Conservation (phyloP, 2,797 vertebrate species). For the Arctocebus calabarensis region DNA sequence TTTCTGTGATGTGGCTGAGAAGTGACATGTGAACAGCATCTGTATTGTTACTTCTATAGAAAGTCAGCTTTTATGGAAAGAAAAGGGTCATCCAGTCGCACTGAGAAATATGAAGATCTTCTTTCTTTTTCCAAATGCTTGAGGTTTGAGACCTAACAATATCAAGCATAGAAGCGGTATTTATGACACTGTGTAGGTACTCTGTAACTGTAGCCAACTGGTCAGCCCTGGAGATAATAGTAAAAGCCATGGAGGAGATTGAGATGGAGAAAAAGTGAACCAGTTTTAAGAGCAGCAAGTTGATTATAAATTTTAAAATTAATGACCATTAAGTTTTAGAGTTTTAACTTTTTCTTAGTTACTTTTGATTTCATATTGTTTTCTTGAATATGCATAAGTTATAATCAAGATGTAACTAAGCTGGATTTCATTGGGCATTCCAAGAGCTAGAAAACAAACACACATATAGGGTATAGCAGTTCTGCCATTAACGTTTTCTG, state of each 20-base stretch:
- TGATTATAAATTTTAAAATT: not conserved
- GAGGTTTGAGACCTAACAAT: not conserved
- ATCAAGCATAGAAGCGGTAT: not conserved
- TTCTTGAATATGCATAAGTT: not conserved
- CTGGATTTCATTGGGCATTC: not conserved
- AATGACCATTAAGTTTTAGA: not conserved
- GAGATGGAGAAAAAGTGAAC: accelerated
- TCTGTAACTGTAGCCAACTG: not conserved
- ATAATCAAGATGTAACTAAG: conserved; percentile 12
- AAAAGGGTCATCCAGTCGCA: not conserved
- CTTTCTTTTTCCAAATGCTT: not conserved
- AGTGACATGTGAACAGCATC: not conserved
- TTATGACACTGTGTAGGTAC: not conserved
- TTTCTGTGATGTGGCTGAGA: not conserved
- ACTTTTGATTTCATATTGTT: not conserved
- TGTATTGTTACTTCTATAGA: not conserved
- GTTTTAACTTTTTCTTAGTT: not conserved
- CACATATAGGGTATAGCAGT: not conserved
- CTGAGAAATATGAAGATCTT: not conserved
- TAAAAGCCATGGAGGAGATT: not conserved
- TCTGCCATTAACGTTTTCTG: not conserved
- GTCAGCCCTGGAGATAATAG: not conserved
- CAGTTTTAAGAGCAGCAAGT: conserved; percentile 1
- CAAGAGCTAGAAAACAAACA: not conserved
- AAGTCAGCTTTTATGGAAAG: not conserved